phyloP scores from a whole-genome alignment of 1,140 invertebrate species.

The Drosophila dunni region DNA sequence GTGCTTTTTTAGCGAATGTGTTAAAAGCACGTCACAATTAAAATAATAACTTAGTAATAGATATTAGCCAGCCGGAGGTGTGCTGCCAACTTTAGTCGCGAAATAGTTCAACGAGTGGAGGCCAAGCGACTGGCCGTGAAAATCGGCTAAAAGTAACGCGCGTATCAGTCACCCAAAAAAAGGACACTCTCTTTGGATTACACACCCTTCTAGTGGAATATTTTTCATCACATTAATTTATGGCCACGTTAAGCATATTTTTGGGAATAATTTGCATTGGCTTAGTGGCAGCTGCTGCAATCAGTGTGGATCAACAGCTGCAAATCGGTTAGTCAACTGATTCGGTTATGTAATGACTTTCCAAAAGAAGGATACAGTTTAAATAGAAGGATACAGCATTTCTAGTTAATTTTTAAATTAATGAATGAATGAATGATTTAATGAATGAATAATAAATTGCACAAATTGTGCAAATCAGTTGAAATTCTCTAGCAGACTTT shows the following conservation, averaged over 20 bases:
- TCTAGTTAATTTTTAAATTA: no score
- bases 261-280: slow-evolving; percentile 25
- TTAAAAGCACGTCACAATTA: slow-evolving; percentile 78
- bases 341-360: background rate
- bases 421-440: no score
- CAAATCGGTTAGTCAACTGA: slow-evolving; percentile 32
- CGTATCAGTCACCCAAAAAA: slow-evolving; percentile 35
- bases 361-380: no score
- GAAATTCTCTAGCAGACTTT: background rate
- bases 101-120: slow-evolving; percentile 64
- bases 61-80: slow-evolving; percentile 62
- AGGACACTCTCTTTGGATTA: slow-evolving; percentile 10
- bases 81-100: slow-evolving; percentile 34
- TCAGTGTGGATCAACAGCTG: slow-evolving; percentile 11
- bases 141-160: slow-evolving; percentile 7
- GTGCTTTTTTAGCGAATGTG: slow-evolving; percentile 48
- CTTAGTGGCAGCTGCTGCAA: slow-evolving; percentile 18
- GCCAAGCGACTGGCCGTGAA: slow-evolving; percentile 68
- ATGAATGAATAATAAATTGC: no score
- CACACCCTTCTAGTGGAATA: background rate
- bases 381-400: no score
- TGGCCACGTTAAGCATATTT: slow-evolving; percentile 13
- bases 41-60: slow-evolving; percentile 81
- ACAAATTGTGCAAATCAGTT: no score
- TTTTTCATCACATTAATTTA: background rate